Percentiles rank a stretch among this genome's conserved stretches.
Evolutionary conservation across 1,140 invertebrate species (phyloP).

Genomic region (Heterodera schachtii): DNA sequence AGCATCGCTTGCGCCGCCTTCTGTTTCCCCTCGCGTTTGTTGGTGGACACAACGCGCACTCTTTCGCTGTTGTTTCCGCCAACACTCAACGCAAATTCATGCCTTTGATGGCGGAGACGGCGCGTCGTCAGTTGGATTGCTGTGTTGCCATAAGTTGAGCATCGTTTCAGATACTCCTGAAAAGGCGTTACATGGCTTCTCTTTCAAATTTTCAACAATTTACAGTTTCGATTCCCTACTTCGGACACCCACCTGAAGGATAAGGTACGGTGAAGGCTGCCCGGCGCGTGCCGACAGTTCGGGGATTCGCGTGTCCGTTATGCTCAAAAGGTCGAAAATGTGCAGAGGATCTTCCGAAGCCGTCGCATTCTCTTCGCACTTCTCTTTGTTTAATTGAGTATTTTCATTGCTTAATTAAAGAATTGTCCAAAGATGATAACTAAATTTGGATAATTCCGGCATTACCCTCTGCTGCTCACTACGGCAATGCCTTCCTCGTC

Average conservation of each 20-base stretch:
- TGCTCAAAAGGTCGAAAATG: slow-evolving; percentile 45
- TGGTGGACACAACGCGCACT: slow-evolving; percentile 76
- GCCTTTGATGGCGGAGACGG: slow-evolving; percentile 84
- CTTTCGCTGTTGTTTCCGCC: slow-evolving; percentile 77
- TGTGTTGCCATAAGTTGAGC: slow-evolving; percentile 85
- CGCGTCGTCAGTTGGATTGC: slow-evolving; percentile 85
- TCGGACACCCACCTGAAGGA: slow-evolving; percentile 9
- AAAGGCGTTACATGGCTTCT: neutral
- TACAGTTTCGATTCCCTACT: no score
- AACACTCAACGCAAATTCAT: slow-evolving; percentile 90
- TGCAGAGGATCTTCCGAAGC: slow-evolving; percentile 27
- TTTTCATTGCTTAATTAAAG: neutral
- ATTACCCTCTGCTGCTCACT: slow-evolving; percentile 27
- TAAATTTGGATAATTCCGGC: neutral
- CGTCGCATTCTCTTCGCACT: neutral
- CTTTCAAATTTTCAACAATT: no score
- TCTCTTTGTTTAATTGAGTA: neutral
- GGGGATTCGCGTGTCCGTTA: slow-evolving; percentile 47
- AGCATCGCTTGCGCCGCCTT: slow-evolving; percentile 90
- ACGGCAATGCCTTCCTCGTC: slow-evolving; percentile 46
- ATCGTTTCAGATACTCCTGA: slow-evolving; percentile 68
- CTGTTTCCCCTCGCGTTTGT: slow-evolving; percentile 96
- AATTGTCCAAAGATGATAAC: neutral
- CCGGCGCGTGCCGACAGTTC: slow-evolving; percentile 45
- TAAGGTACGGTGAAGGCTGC: slow-evolving; percentile 28